Evolutionary conservation across 2,113 vertebrate species (phyloP).

Genomic region (Vidua macroura): DNA sequence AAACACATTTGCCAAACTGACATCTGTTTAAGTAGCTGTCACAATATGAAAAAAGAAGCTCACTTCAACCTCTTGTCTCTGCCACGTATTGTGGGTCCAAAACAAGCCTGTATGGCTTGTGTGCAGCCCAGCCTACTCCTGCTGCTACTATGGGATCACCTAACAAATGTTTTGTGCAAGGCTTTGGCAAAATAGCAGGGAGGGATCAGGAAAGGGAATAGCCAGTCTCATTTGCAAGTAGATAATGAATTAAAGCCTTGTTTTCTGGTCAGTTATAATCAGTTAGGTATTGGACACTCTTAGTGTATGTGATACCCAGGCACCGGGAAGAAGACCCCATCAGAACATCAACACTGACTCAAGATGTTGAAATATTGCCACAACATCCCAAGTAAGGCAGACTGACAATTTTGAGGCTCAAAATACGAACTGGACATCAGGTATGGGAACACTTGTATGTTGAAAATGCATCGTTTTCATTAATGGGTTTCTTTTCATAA

Average conservation of each 20-base stretch:
- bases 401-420: not conserved
- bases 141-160: not conserved
- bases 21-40: not conserved
- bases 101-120: not conserved
- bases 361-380: not conserved
- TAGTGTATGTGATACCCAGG: not conserved
- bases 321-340: not conserved
- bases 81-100: fast-evolving
- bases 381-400: not conserved
- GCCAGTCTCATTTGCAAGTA: not conserved
- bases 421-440: not conserved
- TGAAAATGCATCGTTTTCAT: not conserved
- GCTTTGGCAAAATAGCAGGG: not conserved
- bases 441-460: not conserved
- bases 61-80: not conserved
- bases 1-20: not conserved
- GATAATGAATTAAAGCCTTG: not conserved
- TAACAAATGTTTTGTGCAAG: not conserved
- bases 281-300: not conserved
- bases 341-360: not conserved
- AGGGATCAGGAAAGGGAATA: not conserved
- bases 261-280: not conserved
- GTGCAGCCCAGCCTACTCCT: not conserved
- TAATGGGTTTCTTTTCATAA: fast-evolving
- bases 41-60: not conserved